Evolutionary conservation across 2,797 vertebrate species (phyloP).

Genomic region (Dryobates pubescens): DNA sequence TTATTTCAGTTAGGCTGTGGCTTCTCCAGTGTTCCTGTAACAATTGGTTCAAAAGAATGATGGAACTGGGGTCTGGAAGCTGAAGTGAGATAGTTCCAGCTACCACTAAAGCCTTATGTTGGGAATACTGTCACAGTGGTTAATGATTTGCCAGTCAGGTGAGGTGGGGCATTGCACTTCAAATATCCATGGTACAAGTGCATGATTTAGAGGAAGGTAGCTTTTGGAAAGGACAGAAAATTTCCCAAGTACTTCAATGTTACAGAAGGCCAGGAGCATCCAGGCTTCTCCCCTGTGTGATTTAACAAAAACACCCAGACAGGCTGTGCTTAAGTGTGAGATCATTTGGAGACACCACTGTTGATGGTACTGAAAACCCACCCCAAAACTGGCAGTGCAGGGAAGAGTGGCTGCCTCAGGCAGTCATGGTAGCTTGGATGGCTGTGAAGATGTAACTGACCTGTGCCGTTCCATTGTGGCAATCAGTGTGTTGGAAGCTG

Average conservation of each 20-base stretch:
- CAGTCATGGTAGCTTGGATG: not conserved
- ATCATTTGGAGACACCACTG: not conserved
- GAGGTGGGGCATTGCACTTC: not conserved
- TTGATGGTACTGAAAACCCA: not conserved
- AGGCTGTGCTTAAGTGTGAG: accelerated
- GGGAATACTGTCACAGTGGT: not conserved
- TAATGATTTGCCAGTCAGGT: not conserved
- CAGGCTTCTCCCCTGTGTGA: not conserved
- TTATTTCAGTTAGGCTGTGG: not conserved
- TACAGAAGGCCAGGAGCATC: not conserved
- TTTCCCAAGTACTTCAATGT: not conserved
- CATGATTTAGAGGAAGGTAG: not conserved
- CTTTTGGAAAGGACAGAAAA: not conserved
- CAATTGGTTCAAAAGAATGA: not conserved
- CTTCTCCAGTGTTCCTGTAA: not conserved
- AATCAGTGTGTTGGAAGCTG: not conserved
- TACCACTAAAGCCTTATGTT: not conserved
- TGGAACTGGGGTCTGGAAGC: not conserved
- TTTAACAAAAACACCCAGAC: not conserved
- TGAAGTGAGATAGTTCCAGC: not conserved
- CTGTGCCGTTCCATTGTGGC: accelerated
- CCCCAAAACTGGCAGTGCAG: not conserved
- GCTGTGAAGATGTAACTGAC: not conserved
- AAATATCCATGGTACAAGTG: not conserved
- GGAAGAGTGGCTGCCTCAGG: not conserved